These are phyloP conservation scores for Drosophila algonquin DNA, from an alignment of 2,888 invertebrate genomes.

Conservation along the genomic window DNA sequence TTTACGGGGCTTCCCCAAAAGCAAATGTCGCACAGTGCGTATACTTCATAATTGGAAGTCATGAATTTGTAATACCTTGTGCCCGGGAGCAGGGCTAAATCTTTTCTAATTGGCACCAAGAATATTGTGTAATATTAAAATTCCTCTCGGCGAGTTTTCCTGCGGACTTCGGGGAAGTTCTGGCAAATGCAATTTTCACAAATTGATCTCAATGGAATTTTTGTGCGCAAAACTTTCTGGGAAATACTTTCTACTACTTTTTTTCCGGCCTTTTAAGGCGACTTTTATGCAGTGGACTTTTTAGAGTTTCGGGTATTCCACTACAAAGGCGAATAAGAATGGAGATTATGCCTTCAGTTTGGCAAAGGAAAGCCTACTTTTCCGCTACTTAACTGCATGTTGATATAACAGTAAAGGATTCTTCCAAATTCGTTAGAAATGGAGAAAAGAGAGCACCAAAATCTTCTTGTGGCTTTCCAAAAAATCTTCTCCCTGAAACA, in stretches of 20 bases:
- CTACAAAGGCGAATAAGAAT: not conserved
- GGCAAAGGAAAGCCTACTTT: not conserved
- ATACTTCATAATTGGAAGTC: slow-evolving; percentile 6
- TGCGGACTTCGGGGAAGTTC: not conserved
- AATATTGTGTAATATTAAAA: slow-evolving; percentile 26
- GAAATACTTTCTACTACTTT: not conserved
- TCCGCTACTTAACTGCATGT: too few species aligned
- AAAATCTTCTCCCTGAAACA: not conserved
- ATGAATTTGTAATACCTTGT: slow-evolving; percentile 20
- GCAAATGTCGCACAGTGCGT: slow-evolving; percentile 21
- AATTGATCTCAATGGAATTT: slow-evolving; percentile 32
- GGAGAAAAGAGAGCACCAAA: not conserved
- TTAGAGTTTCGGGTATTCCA: not conserved
- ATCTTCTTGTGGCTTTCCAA: not conserved
- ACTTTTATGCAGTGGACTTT: not conserved
- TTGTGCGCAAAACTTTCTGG: slow-evolving; percentile 1
- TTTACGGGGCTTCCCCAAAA: not conserved
- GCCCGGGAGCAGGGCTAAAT: not conserved
- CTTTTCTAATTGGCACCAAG: slow-evolving; percentile 19
- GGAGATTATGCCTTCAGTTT: not conserved
- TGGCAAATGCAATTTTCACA: slow-evolving; percentile 26
- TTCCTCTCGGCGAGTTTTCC: slow-evolving; percentile 9
- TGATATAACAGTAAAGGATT: too few species aligned
- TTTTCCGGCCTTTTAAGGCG: not conserved
- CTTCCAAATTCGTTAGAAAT: too few species aligned